These are phyloP conservation scores for Cheilosia grossa DNA, from an alignment of 2,888 invertebrate species.

Conservation along the genomic window DNA sequence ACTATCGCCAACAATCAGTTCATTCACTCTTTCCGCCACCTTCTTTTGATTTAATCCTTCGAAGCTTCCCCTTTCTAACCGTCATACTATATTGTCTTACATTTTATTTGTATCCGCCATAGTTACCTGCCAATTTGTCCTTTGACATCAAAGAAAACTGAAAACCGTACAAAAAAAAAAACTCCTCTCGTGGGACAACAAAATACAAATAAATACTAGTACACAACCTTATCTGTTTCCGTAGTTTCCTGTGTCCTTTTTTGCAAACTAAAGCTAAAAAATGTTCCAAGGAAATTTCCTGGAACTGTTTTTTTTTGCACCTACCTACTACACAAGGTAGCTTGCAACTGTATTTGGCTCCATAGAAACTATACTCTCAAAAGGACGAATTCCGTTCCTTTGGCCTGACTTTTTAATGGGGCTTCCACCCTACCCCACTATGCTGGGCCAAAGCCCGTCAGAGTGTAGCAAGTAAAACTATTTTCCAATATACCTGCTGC, in stretches of 20 bases:
- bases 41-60: background rate
- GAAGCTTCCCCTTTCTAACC: conserved; percentile 32
- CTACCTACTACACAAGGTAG: background rate
- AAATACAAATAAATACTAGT: conserved; percentile 36
- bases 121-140: conserved; percentile 60
- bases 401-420: conserved; percentile 35
- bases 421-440: conserved; percentile 17
- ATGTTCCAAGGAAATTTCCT: conserved; percentile 58
- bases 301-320: conserved; percentile 27
- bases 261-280: conserved; percentile 17
- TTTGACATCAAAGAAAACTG: conserved; percentile 40
- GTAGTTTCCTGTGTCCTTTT: conserved; percentile 49
- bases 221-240: conserved; percentile 72
- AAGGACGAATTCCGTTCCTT: conserved; percentile 40
- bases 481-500: conserved; percentile 68
- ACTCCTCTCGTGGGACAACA: conserved; percentile 28
- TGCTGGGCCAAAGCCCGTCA: conserved; percentile 19
- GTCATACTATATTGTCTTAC: conserved; percentile 39
- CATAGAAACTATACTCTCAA: conserved; percentile 15
- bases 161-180: background rate
- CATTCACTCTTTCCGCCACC: background rate
- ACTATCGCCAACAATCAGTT: background rate
- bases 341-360: conserved; percentile 39
- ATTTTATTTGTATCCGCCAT: conserved; percentile 40
- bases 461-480: conserved; percentile 50